Percentiles rank a stretch among this genome's conserved stretches.
phyloP scores from a whole-genome alignment of 2,888 invertebrate genomes.

The Eudemis profundana region DNA sequence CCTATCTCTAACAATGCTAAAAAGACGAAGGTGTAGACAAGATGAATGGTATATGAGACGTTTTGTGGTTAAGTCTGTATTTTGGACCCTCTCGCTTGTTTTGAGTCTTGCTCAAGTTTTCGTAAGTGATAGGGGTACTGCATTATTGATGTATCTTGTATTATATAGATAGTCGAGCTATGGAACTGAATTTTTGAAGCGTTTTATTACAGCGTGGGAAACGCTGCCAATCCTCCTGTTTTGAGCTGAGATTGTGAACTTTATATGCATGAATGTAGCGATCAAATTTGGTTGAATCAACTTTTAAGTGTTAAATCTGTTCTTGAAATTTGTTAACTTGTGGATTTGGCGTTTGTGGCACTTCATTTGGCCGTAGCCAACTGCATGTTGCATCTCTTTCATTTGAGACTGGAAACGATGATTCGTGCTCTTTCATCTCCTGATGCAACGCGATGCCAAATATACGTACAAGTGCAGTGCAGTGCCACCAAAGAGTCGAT shows the following conservation, averaged over 20 bases:
- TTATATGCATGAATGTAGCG: not conserved
- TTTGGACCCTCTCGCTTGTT: slow-evolving; percentile 27
- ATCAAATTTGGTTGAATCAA: not conserved
- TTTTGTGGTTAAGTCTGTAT: slow-evolving; percentile 1
- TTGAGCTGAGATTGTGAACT: not conserved
- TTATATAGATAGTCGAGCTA: slow-evolving; percentile 19
- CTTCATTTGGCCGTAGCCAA: slow-evolving; percentile 7
- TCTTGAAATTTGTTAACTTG: not conserved
- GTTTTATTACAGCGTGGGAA: slow-evolving; percentile 23
- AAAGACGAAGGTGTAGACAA: not conserved
- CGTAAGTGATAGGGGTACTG: slow-evolving; percentile 34
- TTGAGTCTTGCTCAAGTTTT: slow-evolving; percentile 30
- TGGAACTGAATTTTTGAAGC: slow-evolving; percentile 13
- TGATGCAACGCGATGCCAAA: slow-evolving; percentile 12
- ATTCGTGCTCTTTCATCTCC: slow-evolving; percentile 7
- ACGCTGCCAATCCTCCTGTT: too few species aligned
- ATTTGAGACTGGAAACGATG: not conserved
- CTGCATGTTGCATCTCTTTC: slow-evolving; percentile 11
- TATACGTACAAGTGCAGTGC: too few species aligned
- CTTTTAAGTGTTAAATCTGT: not conserved
- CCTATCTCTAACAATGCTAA: not conserved
- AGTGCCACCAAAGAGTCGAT: not conserved
- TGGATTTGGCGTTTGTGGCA: slow-evolving; percentile 1
- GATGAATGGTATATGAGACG: not conserved
- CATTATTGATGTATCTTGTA: slow-evolving; percentile 36